Percentiles rank a stretch among this genome's conserved stretches.
phyloP scores from a whole-genome alignment of 2,888 invertebrate genomes.

The Mythimna lalbum region DNA sequence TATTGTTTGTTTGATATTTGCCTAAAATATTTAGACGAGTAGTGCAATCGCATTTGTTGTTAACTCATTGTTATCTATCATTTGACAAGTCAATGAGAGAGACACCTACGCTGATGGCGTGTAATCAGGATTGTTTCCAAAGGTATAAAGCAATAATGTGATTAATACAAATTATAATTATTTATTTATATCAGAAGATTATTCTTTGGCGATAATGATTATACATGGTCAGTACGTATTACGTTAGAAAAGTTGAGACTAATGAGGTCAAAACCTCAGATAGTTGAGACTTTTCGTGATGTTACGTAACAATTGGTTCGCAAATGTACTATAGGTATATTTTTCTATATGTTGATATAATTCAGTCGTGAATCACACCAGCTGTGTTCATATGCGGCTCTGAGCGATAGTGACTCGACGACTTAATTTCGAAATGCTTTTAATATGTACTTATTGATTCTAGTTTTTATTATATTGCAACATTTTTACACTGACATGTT shows the following conservation, averaged over 20 bases:
- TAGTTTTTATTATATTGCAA: conserved; percentile 7
- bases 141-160: conserved; percentile 47
- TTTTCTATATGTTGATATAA: conserved; percentile 59
- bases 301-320: conserved; percentile 60
- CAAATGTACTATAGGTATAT: conserved; percentile 59
- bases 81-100: conserved; percentile 16
- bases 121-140: conserved; percentile 34
- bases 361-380: conserved; percentile 81
- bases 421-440: conserved; percentile 22
- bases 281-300: conserved; percentile 44
- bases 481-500: neutral
- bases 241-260: conserved; percentile 22
- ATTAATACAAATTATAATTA: conserved; percentile 43
- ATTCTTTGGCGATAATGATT: conserved; percentile 20
- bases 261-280: conserved; percentile 49
- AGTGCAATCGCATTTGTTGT: conserved; percentile 64
- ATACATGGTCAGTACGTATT: conserved; percentile 31
- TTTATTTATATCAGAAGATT: conserved; percentile 42
- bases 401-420: conserved; percentile 25
- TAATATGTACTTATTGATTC: conserved; percentile 29
- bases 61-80: conserved; percentile 60
- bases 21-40: conserved; percentile 49
- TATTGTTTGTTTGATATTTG: conserved; percentile 54
- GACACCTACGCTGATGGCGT: conserved; percentile 22
- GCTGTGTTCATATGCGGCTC: conserved; percentile 82